Conservation (phyloP, 2,888 invertebrate genomes). For the Exephanes ischioxanthus region DNA sequence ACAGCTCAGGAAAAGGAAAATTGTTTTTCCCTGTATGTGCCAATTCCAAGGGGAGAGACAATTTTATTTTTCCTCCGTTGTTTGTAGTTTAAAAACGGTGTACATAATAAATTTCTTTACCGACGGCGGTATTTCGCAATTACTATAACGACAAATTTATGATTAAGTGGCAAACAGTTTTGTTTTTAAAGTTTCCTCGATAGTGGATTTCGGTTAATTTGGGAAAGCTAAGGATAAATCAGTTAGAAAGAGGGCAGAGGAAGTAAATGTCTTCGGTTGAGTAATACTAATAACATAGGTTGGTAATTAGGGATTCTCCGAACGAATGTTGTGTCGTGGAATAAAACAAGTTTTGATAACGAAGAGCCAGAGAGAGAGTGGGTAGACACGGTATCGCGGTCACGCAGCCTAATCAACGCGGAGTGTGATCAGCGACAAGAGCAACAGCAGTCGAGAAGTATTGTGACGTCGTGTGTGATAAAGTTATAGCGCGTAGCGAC, state of each 20-base stretch:
- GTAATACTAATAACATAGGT: slow-evolving; percentile 63
- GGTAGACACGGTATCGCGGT: slow-evolving; percentile 59
- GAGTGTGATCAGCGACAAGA: slow-evolving; percentile 62
- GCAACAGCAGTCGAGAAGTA: slow-evolving; percentile 39
- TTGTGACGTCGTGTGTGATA: slow-evolving; percentile 32
- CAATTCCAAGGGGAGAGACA: too few relatives aligned
- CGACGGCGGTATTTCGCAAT: too few relatives aligned
- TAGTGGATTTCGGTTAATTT: slow-evolving; percentile 38
- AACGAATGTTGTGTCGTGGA: slow-evolving; percentile 59
- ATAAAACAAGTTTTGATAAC: slow-evolving; percentile 69
- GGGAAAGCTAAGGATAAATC: slow-evolving; percentile 41
- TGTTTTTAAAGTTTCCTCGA: slow-evolving; percentile 24
- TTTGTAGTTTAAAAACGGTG: too few relatives aligned
- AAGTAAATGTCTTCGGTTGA: slow-evolving; percentile 57
- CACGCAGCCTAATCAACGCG: slow-evolving; percentile 74
- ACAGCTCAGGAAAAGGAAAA: too few relatives aligned
- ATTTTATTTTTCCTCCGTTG: too few relatives aligned
- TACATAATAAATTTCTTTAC: too few relatives aligned
- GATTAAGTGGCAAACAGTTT: background rate
- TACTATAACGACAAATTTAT: too few relatives aligned
- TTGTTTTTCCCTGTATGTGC: too few relatives aligned
- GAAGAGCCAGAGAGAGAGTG: slow-evolving; percentile 25
- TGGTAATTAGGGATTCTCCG: slow-evolving; percentile 59
- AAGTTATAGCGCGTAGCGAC: slow-evolving; percentile 67
- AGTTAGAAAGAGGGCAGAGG: slow-evolving; percentile 23